Evolutionary conservation across 2,797 vertebrate genomes (phyloP), one percentile per base, ranked within the genome.

Genomic region (Neomorphus geoffroyi): DNA sequence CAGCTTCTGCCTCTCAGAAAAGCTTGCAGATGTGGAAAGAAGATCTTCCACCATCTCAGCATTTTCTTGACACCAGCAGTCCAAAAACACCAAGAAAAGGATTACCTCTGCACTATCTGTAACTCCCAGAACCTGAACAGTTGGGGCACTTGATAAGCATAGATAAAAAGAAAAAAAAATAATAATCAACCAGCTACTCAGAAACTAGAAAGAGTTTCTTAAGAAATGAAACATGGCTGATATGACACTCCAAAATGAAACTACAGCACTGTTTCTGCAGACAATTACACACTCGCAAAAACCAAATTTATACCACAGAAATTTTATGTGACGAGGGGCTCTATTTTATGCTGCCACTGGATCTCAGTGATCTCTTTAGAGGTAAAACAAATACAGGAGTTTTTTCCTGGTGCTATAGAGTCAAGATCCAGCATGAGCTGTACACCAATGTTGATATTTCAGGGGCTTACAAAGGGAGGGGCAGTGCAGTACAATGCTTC

Each of bases 381-480:
- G n/a, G 7, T 33, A 30, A 57, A 86, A 54, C 22, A 50, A 56
- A 78, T 0, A 5, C 35, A 78, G 41, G 13, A 48, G 22, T 21
- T 78, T 7, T 2, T 4, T 64, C 26, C 50, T 67, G 24, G 48
- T 45, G 57, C 64, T 65, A 18, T 78, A 74, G 64, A 48, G 48
- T 23, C 39, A 37, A 64, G 26, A 67, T 6, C 6, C 74, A 79
- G 39, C 37, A 78, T 57, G 48, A 74, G 18, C 30, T 19, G 18
- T 2, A 4, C 32, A 19, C 7, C 18, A n/a, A 1, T 23, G 18
- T 6, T 22, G 35, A 1, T 13, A 22, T 13, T 61, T 5, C 2
- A 1, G 41, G 37, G 77, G 50, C 46, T 58, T 28, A 58, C 24
- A 32, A 2, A 0, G 30, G 21, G 12, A 65, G 26, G 41, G 26